phyloP scores from a whole-genome alignment of 1,140 invertebrate genomes.

The Heliconius melpomene region DNA sequence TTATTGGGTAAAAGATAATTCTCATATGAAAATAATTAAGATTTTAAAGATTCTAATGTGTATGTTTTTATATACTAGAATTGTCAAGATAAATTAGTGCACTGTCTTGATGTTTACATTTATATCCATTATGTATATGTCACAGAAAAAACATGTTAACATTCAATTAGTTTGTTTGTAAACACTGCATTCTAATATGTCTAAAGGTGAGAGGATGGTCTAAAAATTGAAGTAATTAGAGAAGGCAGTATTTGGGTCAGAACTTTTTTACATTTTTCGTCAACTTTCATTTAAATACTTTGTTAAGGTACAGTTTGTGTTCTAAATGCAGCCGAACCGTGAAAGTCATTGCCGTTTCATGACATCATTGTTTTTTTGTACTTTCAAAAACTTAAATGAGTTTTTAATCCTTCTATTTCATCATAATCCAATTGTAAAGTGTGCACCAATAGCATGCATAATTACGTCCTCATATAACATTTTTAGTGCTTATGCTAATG shows the following conservation, averaged over 20 bases:
- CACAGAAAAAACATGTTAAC: constrained; percentile 3
- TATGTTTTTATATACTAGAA: neutral
- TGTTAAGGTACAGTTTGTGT: constrained; percentile 71
- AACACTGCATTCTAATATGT: constrained; percentile 25
- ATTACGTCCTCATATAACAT: neutral
- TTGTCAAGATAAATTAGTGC: constrained; percentile 14
- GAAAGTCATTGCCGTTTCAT: constrained; percentile 77
- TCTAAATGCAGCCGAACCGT: constrained; percentile 79
- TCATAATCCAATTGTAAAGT: neutral
- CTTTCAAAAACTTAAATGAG: constrained; percentile 61
- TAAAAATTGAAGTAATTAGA: constrained; percentile 25
- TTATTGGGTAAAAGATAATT: no score
- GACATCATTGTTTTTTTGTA: constrained; percentile 77
- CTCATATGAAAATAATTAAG: no score
- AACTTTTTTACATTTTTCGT: constrained; percentile 61
- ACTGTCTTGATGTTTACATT: neutral
- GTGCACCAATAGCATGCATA: neutral
- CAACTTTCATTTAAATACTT: constrained; percentile 72
- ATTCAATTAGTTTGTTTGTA: constrained; percentile 34
- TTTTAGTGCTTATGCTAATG: constrained; percentile 17
- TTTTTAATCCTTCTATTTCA: neutral
- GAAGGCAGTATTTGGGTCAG: constrained; percentile 42
- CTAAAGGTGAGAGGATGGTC: constrained; percentile 1
- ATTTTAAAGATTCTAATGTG: no score
- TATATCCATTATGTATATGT: neutral